Evolutionary conservation across 2,888 invertebrate genomes (phyloP).

Genomic region (Synanthedon myopaeformis): DNA sequence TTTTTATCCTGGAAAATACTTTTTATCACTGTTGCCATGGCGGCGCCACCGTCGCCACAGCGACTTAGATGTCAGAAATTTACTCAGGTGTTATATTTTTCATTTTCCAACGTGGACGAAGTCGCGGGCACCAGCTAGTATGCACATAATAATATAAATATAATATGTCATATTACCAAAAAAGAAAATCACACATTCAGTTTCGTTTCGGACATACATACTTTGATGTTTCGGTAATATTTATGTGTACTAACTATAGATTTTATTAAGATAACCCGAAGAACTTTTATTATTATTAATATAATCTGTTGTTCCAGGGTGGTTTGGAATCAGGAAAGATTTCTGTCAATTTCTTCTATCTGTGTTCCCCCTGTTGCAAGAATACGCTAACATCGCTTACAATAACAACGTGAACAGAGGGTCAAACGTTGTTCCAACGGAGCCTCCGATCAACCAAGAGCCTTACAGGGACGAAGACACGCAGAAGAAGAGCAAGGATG

Average conservation of each 20-base stretch:
- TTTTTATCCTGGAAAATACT: no score
- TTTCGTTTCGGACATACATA: background rate
- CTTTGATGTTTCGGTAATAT: background rate
- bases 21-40: no score
- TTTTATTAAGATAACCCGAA: no score
- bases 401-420: slow-evolving; percentile 71
- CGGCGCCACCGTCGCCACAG: no score
- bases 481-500: slow-evolving; percentile 62
- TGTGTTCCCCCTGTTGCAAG: slow-evolving; percentile 93
- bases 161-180: no score
- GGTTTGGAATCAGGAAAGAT: slow-evolving; percentile 98
- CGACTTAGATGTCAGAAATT: no score
- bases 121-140: no score
- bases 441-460: slow-evolving; percentile 48
- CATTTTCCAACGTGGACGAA: no score
- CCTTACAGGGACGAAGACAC: slow-evolving; percentile 58
- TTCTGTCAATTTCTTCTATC: slow-evolving; percentile 97
- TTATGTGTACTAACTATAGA: slow-evolving; percentile 7
- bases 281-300: no score
- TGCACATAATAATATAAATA: no score
- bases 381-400: slow-evolving; percentile 98
- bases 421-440: slow-evolving; percentile 36
- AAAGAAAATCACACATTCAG: background rate
- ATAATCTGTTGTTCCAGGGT: slow-evolving; percentile 76
- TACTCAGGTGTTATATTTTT: no score